Evolutionary conservation across 2,797 vertebrate genomes (phyloP).

Genomic region (Hipposideros larvatus): DNA sequence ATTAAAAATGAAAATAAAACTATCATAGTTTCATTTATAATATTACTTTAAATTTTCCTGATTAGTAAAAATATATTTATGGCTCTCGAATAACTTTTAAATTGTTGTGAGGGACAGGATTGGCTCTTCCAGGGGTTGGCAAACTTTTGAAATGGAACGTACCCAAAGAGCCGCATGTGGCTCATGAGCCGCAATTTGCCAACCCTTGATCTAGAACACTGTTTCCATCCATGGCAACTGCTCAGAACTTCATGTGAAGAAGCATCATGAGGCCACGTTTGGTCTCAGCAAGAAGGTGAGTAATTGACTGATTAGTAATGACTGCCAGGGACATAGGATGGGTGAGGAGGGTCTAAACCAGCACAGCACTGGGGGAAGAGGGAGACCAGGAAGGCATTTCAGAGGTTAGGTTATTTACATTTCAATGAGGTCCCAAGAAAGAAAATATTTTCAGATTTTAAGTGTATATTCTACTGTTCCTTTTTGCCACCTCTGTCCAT

Average conservation of each 20-base stretch:
- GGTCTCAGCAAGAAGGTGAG: background rate
- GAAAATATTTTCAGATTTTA: background rate
- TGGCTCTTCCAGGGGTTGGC: too few species aligned
- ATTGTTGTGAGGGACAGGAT: too few species aligned
- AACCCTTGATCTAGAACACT: background rate
- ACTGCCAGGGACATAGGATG: rapidly evolving
- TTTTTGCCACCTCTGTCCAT: background rate
- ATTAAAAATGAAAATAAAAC: too few species aligned
- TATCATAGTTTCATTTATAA: too few species aligned
- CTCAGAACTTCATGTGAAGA: background rate
- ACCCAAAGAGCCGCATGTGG: too few species aligned
- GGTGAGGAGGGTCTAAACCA: background rate
- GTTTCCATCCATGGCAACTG: background rate
- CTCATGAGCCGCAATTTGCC: too few species aligned
- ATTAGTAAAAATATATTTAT: too few species aligned
- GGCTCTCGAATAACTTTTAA: too few species aligned
- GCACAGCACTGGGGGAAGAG: rapidly evolving
- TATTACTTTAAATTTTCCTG: too few species aligned
- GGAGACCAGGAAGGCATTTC: too few species aligned
- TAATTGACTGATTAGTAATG: background rate
- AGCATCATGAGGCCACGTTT: background rate
- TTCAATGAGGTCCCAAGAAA: background rate
- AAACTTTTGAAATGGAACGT: too few species aligned
- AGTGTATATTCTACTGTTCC: background rate
- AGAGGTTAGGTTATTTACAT: background rate